A percentile compares a stretch with the other conserved stretches of the same genome.
Conservation (phyloP, 2,888 invertebrate genomes). For the Abscondita cerata region DNA sequence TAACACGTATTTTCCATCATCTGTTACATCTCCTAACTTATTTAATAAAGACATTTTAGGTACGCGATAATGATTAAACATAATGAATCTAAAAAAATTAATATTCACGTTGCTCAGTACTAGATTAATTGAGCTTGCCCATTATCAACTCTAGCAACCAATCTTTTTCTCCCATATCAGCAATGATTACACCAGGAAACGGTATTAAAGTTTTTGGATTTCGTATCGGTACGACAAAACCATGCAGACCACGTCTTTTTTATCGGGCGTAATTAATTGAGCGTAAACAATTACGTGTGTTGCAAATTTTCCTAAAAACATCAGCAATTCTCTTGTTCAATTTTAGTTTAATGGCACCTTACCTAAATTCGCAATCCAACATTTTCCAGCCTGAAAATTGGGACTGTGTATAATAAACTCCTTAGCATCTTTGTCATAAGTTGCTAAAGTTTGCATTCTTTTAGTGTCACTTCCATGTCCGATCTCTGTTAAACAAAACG, state of each 20-base stretch:
- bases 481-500: too few relatives aligned
- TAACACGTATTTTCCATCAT: conserved; percentile 83
- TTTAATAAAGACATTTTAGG: conserved; percentile 83
- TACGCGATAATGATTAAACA: conserved; percentile 81
- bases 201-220: conserved; percentile 75
- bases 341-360: too few relatives aligned
- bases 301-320: conserved; percentile 76
- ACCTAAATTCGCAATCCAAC: too few relatives aligned
- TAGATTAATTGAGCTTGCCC: conserved; percentile 72
- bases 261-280: conserved; percentile 82
- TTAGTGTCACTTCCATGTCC: too few relatives aligned
- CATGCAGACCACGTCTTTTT: conserved; percentile 83
- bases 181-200: conserved; percentile 81
- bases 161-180: conserved; percentile 92
- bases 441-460: too few relatives aligned
- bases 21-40: conserved; percentile 84
- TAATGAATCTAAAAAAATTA: conserved; percentile 64
- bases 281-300: conserved; percentile 91
- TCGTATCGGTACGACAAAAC: conserved; percentile 87
- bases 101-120: conserved; percentile 40
- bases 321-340: too few relatives aligned
- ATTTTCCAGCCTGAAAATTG: too few relatives aligned
- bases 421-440: too few relatives aligned
- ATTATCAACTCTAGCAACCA: conserved; percentile 92
- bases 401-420: too few relatives aligned